Conservation (phyloP, 2,888 invertebrate species). For the Trypoxylon attenuatum region DNA sequence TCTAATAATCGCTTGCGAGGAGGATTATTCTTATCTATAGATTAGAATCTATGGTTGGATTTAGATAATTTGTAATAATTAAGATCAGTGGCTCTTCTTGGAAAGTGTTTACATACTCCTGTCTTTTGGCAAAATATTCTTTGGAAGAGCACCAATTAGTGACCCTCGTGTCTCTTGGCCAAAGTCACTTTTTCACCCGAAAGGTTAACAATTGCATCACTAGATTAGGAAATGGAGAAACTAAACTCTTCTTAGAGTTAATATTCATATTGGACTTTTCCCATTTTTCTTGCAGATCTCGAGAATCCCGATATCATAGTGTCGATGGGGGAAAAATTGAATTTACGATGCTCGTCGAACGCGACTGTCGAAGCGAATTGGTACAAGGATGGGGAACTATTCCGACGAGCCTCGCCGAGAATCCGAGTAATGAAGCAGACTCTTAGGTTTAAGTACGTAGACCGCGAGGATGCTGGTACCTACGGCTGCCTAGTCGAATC, state of each 20-base stretch:
- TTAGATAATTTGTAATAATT: too few species aligned
- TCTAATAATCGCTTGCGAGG: too few species aligned
- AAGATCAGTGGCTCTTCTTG: too few species aligned
- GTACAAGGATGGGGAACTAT: constrained; percentile 63
- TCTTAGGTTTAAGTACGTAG: constrained; percentile 60
- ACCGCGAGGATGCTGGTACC: constrained; percentile 61
- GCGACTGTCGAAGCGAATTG: constrained; percentile 57
- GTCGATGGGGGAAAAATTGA: constrained; percentile 61
- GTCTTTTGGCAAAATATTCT: too few species aligned
- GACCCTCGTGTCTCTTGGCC: too few species aligned
- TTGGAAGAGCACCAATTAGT: not conserved
- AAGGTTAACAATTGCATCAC: not conserved
- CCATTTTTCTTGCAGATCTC: constrained; percentile 28
- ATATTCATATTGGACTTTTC: too few species aligned
- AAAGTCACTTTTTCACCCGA: not conserved
- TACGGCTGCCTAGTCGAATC: constrained; percentile 63
- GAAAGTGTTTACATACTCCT: too few species aligned
- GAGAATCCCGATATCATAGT: constrained; percentile 57
- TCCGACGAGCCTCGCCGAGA: constrained; percentile 47
- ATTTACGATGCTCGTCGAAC: constrained; percentile 58
- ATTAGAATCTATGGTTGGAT: too few species aligned
- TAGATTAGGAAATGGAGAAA: not conserved
- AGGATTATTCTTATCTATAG: too few species aligned
- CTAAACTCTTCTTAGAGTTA: too few species aligned
- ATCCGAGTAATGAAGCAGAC: constrained; percentile 60